Conservation (phyloP, 2,797 vertebrate genomes). For the Rhodeus uyekii region DNA sequence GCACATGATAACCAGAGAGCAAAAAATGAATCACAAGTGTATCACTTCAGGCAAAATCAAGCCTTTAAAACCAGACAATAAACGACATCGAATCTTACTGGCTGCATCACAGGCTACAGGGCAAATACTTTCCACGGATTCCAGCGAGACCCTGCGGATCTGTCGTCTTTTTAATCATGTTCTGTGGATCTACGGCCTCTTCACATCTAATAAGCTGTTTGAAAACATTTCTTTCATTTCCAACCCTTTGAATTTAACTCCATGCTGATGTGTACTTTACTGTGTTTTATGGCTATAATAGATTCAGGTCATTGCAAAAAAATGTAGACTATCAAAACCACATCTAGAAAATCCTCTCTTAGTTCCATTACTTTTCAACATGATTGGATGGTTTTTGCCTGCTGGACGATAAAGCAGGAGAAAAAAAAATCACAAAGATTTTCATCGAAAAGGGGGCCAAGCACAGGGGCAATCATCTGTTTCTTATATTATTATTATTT, state of each 20-base stretch:
- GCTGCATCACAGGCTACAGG: slow-evolving; percentile 13
- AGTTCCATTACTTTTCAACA: too few relatives aligned
- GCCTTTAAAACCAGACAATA: slow-evolving; percentile 41
- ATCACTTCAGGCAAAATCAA: slow-evolving; percentile 34
- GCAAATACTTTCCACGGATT: background rate
- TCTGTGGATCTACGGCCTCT: slow-evolving; percentile 29
- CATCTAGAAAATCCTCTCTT: background rate
- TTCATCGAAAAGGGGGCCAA: background rate
- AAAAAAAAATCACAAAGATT: background rate
- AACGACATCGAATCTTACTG: slow-evolving; percentile 36
- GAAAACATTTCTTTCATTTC: slow-evolving; percentile 40
- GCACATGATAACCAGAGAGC: slow-evolving; percentile 68
- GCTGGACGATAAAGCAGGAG: background rate
- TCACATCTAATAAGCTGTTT: slow-evolving; percentile 46
- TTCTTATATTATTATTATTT: background rate
- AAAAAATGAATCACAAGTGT: slow-evolving; percentile 17
- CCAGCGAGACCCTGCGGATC: slow-evolving; percentile 16
- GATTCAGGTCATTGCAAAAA: slow-evolving; percentile 18
- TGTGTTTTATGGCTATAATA: slow-evolving; percentile 11
- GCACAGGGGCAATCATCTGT: background rate
- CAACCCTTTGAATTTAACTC: slow-evolving; percentile 30
- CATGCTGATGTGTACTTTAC: background rate
- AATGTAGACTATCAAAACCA: background rate
- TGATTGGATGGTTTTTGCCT: background rate
- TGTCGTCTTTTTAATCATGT: slow-evolving; percentile 28